Base-by-base conservation (phyloP, 2,113 vertebrate genomes). In the Platycercus adscitus region DNA sequence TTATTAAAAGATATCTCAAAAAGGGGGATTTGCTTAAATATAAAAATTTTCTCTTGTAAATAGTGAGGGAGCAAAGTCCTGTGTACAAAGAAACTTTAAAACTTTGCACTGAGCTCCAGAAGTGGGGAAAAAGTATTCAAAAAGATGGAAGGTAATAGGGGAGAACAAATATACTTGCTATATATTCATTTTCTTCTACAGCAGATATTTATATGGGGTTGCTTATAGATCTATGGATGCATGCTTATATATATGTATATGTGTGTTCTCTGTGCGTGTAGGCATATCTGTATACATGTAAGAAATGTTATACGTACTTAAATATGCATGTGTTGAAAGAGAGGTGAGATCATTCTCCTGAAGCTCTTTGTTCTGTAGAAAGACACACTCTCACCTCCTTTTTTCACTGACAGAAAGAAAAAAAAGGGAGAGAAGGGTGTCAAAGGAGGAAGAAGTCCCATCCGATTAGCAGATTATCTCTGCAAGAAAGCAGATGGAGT, bases 281-380 rank as follows among this genome's bases (percentile, higher is more conserved):
- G 39, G 35, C 1, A 0, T 37, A 17, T 33, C 49, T 53, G 13
- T 46, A 25, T 21, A 47, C 0, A 0, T 28, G 26, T 44, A 66
- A 63, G 19, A 82, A 82, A 47, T 71, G 10, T 53, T 17, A 28
- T 35, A 26, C 26, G 10, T 43, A 17, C 13, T 65, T 66, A 60
- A 4, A 43, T 52, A 41, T 23, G 10, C 20, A 43, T 43, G 24
- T 39, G 7, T 49, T 53, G 64, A 68, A 82, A 70, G n/a, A 78
- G 11, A 88, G 1, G 19, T 82, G 41, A 31, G 37, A 63, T 39
- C 16, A 37, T 4, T 55, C 17, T 63, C 18, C n/a, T 86, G 33
- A 81, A 91, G 35, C 26, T 64, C 16, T 87, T 88, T 81, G 47
- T 56, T 84, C 39, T 72, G 23, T 68, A 23, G 31, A 87, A 81